A percentile compares a stretch with the other conserved stretches of the same genome.
Conservation (phyloP, 2,797 vertebrate species). For the Podarcis lilfordi region DNA sequence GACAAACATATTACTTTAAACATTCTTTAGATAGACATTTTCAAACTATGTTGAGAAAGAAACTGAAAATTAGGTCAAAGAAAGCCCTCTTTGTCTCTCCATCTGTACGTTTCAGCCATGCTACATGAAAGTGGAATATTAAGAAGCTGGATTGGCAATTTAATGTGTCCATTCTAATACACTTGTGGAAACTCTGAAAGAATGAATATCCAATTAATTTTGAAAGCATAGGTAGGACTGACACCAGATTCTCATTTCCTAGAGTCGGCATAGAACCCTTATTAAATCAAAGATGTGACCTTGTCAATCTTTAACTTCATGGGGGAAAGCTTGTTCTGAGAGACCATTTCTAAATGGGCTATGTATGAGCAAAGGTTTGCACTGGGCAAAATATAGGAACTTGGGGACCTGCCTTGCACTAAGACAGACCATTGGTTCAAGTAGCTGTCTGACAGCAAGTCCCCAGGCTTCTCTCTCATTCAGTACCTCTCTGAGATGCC, state of each 20-base stretch:
- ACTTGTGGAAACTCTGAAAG: not conserved
- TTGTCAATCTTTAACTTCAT: constrained; percentile 35
- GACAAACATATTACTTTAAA: not conserved
- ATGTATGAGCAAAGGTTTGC: not conserved
- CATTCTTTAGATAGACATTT: not conserved
- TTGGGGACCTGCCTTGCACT: not conserved
- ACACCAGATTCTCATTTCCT: constrained; percentile 47
- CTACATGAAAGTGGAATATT: constrained; percentile 22
- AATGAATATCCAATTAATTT: constrained; percentile 62
- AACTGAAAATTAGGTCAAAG: constrained; percentile 35
- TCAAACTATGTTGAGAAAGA: constrained; percentile 29
- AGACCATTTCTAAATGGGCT: constrained; percentile 10
- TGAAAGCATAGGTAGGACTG: constrained; percentile 43
- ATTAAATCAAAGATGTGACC: constrained; percentile 54
- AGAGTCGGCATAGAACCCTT: constrained; percentile 42
- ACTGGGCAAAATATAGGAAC: not conserved
- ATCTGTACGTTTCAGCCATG: constrained; percentile 33
- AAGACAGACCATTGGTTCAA: no score
- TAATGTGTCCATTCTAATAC: constrained; percentile 36
- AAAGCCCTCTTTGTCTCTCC: constrained; percentile 13
- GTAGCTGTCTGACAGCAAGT: no score
- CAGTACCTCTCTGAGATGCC: no score
- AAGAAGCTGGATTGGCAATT: constrained; percentile 32
- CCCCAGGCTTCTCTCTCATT: no score
- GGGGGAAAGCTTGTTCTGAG: constrained; percentile 26